A percentile compares a stretch with the other conserved stretches of the same genome.
phyloP scores from a whole-genome alignment of 1,140 invertebrate species.

The Drosophila nebulosa region DNA sequence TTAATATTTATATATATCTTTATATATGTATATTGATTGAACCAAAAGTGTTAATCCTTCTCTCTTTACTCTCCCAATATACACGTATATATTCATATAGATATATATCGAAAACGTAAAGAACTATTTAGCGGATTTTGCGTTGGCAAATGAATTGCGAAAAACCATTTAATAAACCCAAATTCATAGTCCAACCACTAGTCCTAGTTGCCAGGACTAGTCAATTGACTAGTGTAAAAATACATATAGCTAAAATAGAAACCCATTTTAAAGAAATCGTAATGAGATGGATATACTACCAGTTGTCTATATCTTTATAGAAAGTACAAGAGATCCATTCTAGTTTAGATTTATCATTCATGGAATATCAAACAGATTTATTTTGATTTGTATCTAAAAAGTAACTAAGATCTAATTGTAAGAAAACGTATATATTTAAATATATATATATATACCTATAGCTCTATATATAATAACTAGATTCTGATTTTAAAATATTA shows the following conservation, averaged over 20 bases:
- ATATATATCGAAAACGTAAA: slow-evolving; percentile 23
- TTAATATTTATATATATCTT: slow-evolving; percentile 21
- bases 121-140: slow-evolving; percentile 48
- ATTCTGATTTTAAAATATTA: neutral
- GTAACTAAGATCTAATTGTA: neutral
- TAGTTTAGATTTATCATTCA: slow-evolving; percentile 2
- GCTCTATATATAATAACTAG: slow-evolving; percentile 3
- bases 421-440: neutral
- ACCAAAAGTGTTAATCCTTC: slow-evolving; percentile 43
- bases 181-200: neutral
- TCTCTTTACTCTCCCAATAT: slow-evolving; percentile 51
- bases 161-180: slow-evolving; percentile 7
- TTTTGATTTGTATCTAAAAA: neutral
- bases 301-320: neutral
- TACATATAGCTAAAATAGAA: neutral
- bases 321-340: neutral
- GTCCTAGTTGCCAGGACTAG: neutral
- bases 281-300: neutral
- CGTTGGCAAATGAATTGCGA: slow-evolving; percentile 56
- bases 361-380: neutral
- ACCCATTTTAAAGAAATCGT: neutral
- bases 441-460: neutral
- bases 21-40: slow-evolving; percentile 10
- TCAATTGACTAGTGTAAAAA: neutral
- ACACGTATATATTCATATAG: slow-evolving; percentile 2